A percentile compares a stretch with the other conserved stretches of the same genome.
phyloP scores from a whole-genome alignment of 2,888 invertebrate genomes.

The Dasysyrphus albostriatus region DNA sequence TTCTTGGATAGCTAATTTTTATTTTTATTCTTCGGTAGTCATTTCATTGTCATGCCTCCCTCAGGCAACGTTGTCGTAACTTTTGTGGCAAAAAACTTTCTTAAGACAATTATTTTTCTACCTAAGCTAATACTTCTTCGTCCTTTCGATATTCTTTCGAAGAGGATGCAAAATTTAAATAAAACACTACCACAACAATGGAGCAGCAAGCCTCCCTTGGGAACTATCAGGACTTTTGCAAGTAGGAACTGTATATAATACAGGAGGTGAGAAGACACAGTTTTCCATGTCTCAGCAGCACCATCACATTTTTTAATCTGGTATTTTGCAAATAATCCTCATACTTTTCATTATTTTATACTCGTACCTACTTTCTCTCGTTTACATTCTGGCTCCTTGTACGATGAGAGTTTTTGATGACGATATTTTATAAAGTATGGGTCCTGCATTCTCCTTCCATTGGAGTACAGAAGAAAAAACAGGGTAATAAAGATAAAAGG shows the following conservation, averaged over 20 bases:
- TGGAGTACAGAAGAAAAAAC: not conserved
- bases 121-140: conserved; percentile 44
- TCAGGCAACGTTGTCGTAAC: conserved; percentile 15
- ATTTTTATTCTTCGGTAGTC: not conserved
- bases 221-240: conserved; percentile 20
- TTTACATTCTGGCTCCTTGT: conserved; percentile 28
- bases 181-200: conserved; percentile 17
- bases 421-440: conserved; percentile 56
- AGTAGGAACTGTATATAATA: conserved; percentile 40
- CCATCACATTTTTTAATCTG: conserved; percentile 57
- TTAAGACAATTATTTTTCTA: conserved; percentile 33
- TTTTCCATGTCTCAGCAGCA: conserved; percentile 32
- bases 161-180: conserved; percentile 51
- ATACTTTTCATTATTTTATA: conserved; percentile 56
- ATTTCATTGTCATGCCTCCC: conserved; percentile 21
- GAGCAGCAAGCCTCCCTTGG: not conserved
- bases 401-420: conserved; percentile 59
- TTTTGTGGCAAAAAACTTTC: conserved; percentile 7
- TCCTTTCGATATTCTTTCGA: conserved; percentile 10
- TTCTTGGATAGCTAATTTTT: not conserved
- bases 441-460: conserved; percentile 33
- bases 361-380: conserved; percentile 25
- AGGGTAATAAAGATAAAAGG: conserved; percentile 62
- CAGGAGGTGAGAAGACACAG: conserved; percentile 30
- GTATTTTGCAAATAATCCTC: conserved; percentile 60